These are phyloP conservation scores for Coreius guichenoti DNA, from an alignment of 2,797 vertebrate genomes.

Conservation along the genomic window DNA sequence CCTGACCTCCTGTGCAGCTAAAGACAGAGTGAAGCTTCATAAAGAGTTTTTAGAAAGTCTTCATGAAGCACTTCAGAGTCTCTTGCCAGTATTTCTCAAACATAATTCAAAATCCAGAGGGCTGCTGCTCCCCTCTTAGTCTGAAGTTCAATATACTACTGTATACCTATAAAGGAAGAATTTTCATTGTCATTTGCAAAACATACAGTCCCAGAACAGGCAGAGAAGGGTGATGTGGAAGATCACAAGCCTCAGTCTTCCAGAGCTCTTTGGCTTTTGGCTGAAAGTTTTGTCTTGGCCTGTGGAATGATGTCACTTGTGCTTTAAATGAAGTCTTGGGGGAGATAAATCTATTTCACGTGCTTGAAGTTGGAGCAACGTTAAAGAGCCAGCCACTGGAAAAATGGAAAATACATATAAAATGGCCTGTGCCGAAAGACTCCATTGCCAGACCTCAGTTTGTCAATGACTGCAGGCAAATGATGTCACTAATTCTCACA, in stretches of 20 bases:
- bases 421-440: conserved; percentile 1
- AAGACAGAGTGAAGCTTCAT: background rate
- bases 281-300: conserved; percentile 33
- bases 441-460: conserved; percentile 43
- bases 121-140: conserved; percentile 9
- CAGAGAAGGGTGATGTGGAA: conserved; percentile 35
- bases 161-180: conserved; percentile 4
- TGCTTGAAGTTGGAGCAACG: conserved; percentile 26
- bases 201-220: conserved; percentile 12
- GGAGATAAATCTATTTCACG: conserved; percentile 45
- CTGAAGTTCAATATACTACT: conserved; percentile 5
- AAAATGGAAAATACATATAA: conserved; percentile 42
- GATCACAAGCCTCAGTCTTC: conserved; percentile 44
- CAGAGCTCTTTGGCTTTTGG: conserved; percentile 59
- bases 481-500: conserved; percentile 40
- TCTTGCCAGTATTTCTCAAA: conserved; percentile 10
- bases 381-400: conserved; percentile 19
- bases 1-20: conserved; percentile 45
- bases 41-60: background rate
- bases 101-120: conserved; percentile 32
- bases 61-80: background rate
- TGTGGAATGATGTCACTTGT: conserved; percentile 36
- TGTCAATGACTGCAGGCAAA: conserved; percentile 49
- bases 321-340: conserved; percentile 42
- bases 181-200: conserved; percentile 31